Evolutionary conservation across 92 coral and sea anemone genomes (phyloP), one percentile per base, ranked within the genome.

Genomic region (Phenganax subtilis): DNA sequence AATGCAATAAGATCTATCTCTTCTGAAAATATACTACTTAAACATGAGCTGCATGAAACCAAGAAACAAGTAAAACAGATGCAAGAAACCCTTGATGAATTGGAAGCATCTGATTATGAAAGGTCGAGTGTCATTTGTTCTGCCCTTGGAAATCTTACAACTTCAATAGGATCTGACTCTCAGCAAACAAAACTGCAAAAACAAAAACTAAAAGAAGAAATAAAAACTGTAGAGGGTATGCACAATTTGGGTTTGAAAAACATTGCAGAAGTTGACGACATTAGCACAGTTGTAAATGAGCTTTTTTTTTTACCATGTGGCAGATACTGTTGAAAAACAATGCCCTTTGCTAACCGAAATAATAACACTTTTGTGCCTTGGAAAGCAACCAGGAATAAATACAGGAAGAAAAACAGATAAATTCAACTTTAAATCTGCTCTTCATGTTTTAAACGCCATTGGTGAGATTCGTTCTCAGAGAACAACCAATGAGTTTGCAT

Each of bases 381-480:
- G 64, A 59, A 59, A 20, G 20, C 64, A 59, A 59, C 64, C 64
- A 54, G 64, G 64, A 59, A 55, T 54, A 12, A 56, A n/a, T 44
- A 64, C 15, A 67, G 85, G 78, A 12, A 54, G 69, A 29, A 81
- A 81, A 27, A 68, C 77, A 0, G 53, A 70, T 56, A 75, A 70
- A 53, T 81, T 66, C 60, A 70, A 81, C 56, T 81, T 81, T 57
- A 81, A 81, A 54, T 54, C 85, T 66, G 77, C 77, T 54, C 64
- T 81, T 62, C 78, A 81, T 12, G 14, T 69, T 55, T 52, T 81
- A 60, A 60, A 66, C 59, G 85, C 77, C 31, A 54, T 81, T 12
- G 74, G 58, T 20, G 78, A 70, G 57, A 68, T 81, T 54, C 55
- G 75, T 28, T 81, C 85, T 54, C 85, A 81, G 65, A 28, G 72